Evolutionary conservation across 1,140 invertebrate genomes (phyloP).

Genomic region (Trichonephila clavipes): DNA sequence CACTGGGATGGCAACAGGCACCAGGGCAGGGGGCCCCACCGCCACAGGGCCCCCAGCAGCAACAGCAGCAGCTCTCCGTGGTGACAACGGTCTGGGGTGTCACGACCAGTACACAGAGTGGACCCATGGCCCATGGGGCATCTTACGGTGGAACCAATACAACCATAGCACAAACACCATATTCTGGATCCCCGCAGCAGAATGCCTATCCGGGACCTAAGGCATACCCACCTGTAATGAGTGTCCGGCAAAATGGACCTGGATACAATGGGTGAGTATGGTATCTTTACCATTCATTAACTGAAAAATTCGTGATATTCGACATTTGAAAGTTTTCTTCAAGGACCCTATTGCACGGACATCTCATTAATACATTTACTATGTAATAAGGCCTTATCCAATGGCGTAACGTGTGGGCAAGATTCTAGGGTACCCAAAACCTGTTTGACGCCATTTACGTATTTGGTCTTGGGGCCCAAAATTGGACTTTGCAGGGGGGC

Average conservation of each 20-base stretch:
- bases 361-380: no score
- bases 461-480: no score
- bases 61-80: slow-evolving; percentile 79
- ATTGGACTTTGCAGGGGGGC: no score
- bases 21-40: slow-evolving; percentile 77
- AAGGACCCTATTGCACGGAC: no score
- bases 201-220: slow-evolving; percentile 79
- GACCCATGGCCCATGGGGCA: slow-evolving; percentile 79
- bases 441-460: no score
- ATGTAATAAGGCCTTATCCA: no score
- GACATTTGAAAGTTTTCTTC: no score
- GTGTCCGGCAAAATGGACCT: slow-evolving; percentile 58
- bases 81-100: slow-evolving; percentile 82
- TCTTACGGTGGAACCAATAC: slow-evolving; percentile 80
- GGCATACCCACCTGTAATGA: slow-evolving; percentile 78
- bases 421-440: no score
- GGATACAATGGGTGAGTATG: slow-evolving; percentile 76
- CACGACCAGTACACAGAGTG: slow-evolving; percentile 80
- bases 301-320: not conserved
- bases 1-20: slow-evolving; percentile 78
- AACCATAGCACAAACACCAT: slow-evolving; percentile 79
- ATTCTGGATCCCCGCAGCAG: slow-evolving; percentile 76
- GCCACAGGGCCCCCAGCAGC: slow-evolving; percentile 51
- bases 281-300: not conserved
- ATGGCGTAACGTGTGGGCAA: no score